These are phyloP conservation scores for Drosophila pachea DNA, from an alignment of 1,140 invertebrate species.

Conservation along the genomic window DNA sequence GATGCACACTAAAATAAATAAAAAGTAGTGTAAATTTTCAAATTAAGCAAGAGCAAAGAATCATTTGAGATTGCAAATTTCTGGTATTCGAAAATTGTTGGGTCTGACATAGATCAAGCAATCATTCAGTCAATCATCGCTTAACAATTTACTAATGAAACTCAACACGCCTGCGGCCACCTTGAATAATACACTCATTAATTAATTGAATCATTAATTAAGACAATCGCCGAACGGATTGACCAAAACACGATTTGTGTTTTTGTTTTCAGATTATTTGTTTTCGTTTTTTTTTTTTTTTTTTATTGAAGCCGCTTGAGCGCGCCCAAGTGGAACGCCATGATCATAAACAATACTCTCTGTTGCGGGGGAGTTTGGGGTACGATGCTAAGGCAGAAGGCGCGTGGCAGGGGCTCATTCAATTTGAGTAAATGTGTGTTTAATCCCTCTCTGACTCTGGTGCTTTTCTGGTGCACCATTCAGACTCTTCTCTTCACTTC, in stretches of 20 bases:
- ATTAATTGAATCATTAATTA: neutral
- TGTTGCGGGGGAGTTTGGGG: no score
- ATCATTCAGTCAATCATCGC: neutral
- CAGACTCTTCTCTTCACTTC: neutral
- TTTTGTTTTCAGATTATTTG: neutral
- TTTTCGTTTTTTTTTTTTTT: no score
- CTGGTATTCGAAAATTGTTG: neutral
- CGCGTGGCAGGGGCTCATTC: no score
- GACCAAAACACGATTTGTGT: neutral
- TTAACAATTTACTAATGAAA: neutral
- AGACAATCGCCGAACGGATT: neutral
- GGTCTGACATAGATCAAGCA: neutral
- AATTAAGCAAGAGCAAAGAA: neutral
- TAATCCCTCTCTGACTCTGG: no score
- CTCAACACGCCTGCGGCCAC: no score
- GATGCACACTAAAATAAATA: neutral
- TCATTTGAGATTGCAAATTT: neutral
- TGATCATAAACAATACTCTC: no score
- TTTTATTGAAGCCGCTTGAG: neutral
- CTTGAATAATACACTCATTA: neutral
- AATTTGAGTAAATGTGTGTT: no score
- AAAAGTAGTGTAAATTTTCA: neutral
- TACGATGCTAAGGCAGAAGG: no score
- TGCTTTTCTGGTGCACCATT: no score
- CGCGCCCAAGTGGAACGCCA: neutral